Conservation (phyloP, 1,140 invertebrate genomes). For the Chelonus insularis region DNA sequence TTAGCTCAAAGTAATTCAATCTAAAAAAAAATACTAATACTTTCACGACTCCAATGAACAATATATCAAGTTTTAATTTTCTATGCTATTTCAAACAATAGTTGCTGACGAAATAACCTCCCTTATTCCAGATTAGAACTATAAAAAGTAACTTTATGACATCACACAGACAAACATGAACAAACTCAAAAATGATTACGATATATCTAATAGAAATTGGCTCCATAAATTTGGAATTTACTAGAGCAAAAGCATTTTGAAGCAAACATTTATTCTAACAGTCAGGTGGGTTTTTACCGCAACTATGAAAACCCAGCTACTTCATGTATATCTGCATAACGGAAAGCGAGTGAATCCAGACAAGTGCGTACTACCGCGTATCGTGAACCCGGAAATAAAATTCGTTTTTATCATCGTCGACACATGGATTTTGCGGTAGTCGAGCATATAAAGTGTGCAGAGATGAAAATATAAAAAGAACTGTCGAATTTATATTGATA, state of each 20-base stretch:
- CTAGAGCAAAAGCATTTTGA: neutral
- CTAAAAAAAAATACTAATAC: no score
- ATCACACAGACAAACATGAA: no score
- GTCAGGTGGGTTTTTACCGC: neutral
- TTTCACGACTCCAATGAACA: no score
- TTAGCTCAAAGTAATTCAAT: no score
- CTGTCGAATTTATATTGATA: neutral
- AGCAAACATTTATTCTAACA: conserved; percentile 6
- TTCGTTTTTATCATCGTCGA: conserved; percentile 15
- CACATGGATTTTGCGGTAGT: conserved; percentile 12
- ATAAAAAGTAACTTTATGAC: no score
- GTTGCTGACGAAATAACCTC: no score
- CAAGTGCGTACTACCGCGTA: neutral
- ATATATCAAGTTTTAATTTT: no score
- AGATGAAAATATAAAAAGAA: neutral
- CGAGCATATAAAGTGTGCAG: neutral
- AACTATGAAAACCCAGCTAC: neutral
- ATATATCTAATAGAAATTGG: no score
- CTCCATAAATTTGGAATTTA: neutral
- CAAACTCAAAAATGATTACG: no score
- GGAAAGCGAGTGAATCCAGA: neutral
- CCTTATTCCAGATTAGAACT: no score
- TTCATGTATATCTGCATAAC: neutral
- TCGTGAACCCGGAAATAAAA: conserved; percentile 7
- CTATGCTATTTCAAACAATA: no score